phyloP scores from a whole-genome alignment of 2,797 vertebrate species.

The Chanos chanos region DNA sequence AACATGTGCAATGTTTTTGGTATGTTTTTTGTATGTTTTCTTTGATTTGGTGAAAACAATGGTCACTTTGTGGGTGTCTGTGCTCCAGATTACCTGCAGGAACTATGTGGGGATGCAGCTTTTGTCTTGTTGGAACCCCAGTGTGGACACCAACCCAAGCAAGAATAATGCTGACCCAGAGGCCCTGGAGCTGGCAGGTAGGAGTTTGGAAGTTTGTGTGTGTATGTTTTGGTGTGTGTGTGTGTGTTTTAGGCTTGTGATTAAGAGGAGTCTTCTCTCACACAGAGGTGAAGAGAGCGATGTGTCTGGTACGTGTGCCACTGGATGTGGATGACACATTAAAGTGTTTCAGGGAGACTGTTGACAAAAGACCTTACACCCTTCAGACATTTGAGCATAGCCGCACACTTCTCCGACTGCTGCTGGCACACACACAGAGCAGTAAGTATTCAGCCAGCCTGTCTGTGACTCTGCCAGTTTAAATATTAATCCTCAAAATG shows the following conservation, averaged over 20 bases:
- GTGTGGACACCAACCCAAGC: constrained; percentile 22
- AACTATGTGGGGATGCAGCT: constrained; percentile 76
- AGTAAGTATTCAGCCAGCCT: constrained; percentile 63
- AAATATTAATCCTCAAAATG: too few relatives aligned
- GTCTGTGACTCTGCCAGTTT: too few relatives aligned
- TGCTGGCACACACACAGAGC: constrained; percentile 80
- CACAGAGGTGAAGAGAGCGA: constrained; percentile 66
- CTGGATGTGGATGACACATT: constrained; percentile 83
- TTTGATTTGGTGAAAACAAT: constrained; percentile 4
- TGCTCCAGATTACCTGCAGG: constrained; percentile 76
- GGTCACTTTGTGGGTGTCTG: constrained; percentile 42
- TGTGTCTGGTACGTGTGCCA: constrained; percentile 79
- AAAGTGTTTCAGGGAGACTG: constrained; percentile 76
- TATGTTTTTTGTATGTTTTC: neutral
- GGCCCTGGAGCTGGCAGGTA: constrained; percentile 34
- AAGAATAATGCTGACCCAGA: neutral
- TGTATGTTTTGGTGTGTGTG: neutral
- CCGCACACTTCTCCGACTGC: constrained; percentile 76
- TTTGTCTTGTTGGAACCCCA: constrained; percentile 43
- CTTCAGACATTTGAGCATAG: constrained; percentile 80
- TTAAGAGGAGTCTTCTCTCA: too few relatives aligned
- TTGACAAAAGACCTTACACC: constrained; percentile 70
- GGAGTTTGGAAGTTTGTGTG: neutral
- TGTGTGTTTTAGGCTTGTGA: constrained; percentile 20
- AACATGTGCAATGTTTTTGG: neutral